Evolutionary conservation across 2,797 vertebrate species (phyloP).

Genomic region (Carduelis carduelis): DNA sequence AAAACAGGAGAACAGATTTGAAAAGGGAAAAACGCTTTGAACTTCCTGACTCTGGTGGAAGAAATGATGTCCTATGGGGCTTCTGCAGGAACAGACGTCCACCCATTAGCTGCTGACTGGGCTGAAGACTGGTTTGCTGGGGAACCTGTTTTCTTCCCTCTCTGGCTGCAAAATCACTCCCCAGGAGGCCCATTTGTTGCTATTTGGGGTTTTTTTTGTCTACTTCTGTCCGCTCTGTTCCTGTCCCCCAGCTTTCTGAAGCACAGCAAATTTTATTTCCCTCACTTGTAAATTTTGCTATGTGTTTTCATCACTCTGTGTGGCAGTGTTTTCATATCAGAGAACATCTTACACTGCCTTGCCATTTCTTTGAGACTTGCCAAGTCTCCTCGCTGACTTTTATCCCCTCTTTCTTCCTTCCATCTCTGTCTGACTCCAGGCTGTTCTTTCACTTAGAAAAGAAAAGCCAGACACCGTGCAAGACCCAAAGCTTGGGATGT

Average conservation of each 20-base stretch:
- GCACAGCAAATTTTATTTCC: not conserved
- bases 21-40: not conserved
- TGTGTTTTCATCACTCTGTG: not conserved
- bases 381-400: not conserved
- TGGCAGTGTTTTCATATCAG: not conserved
- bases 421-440: not conserved
- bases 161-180: not conserved
- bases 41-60: not conserved
- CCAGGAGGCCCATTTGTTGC: not conserved
- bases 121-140: not conserved
- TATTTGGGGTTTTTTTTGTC: not conserved
- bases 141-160: not conserved
- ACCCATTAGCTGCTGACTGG: not conserved
- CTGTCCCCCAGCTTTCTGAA: not conserved
- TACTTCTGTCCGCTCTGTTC: accelerated
- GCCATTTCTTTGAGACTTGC: not conserved
- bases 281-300: not conserved
- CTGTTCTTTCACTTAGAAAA: not conserved
- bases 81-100: accelerated
- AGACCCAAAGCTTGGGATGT: not conserved
- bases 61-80: accelerated
- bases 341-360: not conserved
- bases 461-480: not conserved
- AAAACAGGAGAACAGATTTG: not conserved
- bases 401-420: not conserved